These are phyloP conservation scores for Clamator glandarius DNA, from an alignment of 2,797 vertebrate genomes.

Conservation along the genomic window DNA sequence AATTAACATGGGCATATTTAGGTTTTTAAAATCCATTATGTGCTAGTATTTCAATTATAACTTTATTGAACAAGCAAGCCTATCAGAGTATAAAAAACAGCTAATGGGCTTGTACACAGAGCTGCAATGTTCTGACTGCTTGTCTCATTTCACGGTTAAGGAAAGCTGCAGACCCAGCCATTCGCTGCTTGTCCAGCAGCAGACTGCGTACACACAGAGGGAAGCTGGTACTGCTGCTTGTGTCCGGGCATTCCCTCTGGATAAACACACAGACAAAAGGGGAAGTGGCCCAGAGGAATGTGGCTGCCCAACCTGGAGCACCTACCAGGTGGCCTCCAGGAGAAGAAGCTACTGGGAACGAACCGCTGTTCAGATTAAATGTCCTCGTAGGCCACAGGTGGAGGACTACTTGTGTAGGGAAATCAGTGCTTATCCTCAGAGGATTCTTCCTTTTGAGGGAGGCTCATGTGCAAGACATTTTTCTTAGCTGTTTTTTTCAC, in stretches of 20 bases:
- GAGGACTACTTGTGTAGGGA: fast-evolving
- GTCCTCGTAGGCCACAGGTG: neutral
- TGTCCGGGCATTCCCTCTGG: neutral
- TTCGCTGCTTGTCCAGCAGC: neutral
- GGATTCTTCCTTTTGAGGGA: neutral
- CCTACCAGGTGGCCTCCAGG: neutral
- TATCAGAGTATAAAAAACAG: neutral
- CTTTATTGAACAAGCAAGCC: neutral
- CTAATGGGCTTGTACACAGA: neutral
- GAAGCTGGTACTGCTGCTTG: neutral
- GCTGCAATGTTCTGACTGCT: neutral
- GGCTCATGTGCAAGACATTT: neutral
- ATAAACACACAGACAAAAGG: too few relatives aligned
- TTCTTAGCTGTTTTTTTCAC: neutral
- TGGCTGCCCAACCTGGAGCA: neutral
- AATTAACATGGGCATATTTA: neutral
- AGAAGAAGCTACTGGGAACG: neutral
- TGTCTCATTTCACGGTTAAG: neutral
- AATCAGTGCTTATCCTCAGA: neutral
- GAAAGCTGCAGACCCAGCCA: neutral
- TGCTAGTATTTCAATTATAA: neutral
- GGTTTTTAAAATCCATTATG: neutral
- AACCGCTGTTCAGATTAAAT: neutral
- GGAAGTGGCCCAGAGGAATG: neutral
- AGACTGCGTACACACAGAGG: fast-evolving